A percentile compares a stretch with the other conserved stretches of the same genome.
Conservation (phyloP, 2,888 invertebrate genomes). For the Agrochola lychnidis region DNA sequence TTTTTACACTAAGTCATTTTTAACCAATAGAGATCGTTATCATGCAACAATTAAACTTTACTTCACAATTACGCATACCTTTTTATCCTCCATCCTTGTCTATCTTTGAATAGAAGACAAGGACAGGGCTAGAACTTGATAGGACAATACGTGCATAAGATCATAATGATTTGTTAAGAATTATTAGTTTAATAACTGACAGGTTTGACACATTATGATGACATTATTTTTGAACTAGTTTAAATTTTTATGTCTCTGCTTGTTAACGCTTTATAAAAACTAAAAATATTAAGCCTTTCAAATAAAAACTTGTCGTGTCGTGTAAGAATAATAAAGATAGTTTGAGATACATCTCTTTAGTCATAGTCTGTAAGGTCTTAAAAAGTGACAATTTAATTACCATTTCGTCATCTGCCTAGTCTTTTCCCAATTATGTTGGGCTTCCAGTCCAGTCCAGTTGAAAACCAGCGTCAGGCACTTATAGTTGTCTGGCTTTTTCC, state of each 20-base stretch:
- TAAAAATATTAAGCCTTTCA: not conserved
- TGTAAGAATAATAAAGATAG: not conserved
- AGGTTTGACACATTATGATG: slow-evolving; percentile 39
- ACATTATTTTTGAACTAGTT: slow-evolving; percentile 44
- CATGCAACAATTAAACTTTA: slow-evolving; percentile 77
- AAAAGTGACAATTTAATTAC: not conserved
- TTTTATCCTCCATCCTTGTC: slow-evolving; percentile 51
- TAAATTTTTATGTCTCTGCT: not conserved
- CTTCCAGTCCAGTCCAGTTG: too few species aligned
- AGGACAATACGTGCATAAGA: slow-evolving; percentile 11
- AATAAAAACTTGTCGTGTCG: not conserved
- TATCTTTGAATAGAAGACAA: not conserved
- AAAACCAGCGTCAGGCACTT: too few species aligned
- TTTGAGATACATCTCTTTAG: not conserved
- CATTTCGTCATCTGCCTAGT: not conserved
- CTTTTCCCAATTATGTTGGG: too few species aligned
- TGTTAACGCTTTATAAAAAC: slow-evolving; percentile 9
- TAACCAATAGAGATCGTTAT: slow-evolving; percentile 83
- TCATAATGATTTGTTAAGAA: slow-evolving; percentile 4
- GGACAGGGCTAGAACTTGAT: not conserved
- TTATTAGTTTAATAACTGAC: slow-evolving; percentile 42
- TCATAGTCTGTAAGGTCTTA: not conserved
- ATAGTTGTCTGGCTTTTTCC: too few species aligned
- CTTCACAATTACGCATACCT: slow-evolving; percentile 76
- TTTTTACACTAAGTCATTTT: slow-evolving; percentile 81